Percentiles rank a stretch among this genome's conserved stretches.
These are phyloP conservation scores for Cygnus atratus DNA, from an alignment of 2,113 vertebrate species.

Conservation along the genomic window DNA sequence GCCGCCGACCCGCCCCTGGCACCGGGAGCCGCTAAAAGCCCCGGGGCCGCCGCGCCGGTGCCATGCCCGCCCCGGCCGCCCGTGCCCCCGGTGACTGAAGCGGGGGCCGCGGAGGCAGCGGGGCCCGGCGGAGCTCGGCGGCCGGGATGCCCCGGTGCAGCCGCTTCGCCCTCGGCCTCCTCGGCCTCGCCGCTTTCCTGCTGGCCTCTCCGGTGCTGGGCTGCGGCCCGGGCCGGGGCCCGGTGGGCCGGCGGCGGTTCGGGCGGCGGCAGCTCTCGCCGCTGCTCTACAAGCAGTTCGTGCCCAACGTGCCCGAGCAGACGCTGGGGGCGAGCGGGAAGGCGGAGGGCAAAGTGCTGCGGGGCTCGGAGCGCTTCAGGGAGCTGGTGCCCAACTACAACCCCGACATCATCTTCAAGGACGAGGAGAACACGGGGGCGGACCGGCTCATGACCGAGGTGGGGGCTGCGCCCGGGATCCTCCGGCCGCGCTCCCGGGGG, in stretches of 20 bases:
- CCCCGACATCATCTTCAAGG: conserved; percentile 98
- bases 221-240: conserved; percentile 88
- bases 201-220: conserved; percentile 79
- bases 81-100: background rate
- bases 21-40: conserved; percentile 11
- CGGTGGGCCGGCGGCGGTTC: conserved; percentile 73
- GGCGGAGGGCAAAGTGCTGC: conserved; percentile 76
- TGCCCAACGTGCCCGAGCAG: conserved; percentile 79
- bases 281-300: conserved; percentile 79
- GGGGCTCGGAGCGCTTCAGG: conserved; percentile 91
- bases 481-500: background rate
- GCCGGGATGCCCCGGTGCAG: conserved; percentile 74
- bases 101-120: conserved; percentile 11
- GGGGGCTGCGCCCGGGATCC: conserved; percentile 14
- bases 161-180: conserved; percentile 76
- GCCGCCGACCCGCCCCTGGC: conserved; percentile 12
- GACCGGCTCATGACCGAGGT: conserved; percentile 98
- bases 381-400: conserved; percentile 98
- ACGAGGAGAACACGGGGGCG: conserved; percentile 97
- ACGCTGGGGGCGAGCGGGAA: conserved; percentile 81
- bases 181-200: conserved; percentile 65
- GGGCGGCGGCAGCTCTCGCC: conserved; percentile 75
- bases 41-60: background rate
- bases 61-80: background rate
- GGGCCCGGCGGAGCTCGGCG: no score